Percentiles rank a stretch among this genome's conserved stretches.
Conservation (phyloP, 1,140 invertebrate species). For the Mycetomoellerius zeteki region DNA sequence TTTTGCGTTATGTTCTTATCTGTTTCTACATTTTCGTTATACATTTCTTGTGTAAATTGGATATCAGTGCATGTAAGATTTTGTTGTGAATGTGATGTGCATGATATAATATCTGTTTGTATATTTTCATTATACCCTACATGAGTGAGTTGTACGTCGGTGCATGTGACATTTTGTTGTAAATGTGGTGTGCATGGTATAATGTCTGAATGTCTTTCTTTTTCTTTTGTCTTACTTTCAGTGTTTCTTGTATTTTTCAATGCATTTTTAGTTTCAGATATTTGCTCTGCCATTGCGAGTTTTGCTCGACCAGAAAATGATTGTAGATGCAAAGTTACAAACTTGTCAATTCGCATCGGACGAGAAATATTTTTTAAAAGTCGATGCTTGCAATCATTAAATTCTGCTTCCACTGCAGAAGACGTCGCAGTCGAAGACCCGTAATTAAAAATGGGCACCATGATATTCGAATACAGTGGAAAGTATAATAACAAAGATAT, state of each 20-base stretch:
- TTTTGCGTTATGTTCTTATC: neutral
- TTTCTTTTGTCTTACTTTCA: neutral
- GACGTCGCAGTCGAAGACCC: neutral
- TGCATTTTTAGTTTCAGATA: neutral
- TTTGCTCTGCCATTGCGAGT: neutral
- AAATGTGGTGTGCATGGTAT: neutral
- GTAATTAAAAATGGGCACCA: constrained; percentile 2
- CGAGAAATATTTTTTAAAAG: constrained; percentile 24
- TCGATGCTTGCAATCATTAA: neutral
- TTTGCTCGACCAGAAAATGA: neutral
- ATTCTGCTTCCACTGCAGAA: constrained; percentile 9
- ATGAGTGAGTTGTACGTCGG: too few relatives aligned
- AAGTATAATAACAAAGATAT: neutral
- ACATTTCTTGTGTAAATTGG: neutral
- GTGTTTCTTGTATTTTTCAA: neutral
- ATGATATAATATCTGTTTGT: neutral
- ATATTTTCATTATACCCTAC: too few relatives aligned
- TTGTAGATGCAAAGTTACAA: neutral
- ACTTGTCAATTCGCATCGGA: constrained; percentile 4
- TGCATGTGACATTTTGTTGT: constrained; percentile 10
- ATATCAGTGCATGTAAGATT: neutral
- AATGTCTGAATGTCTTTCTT: neutral
- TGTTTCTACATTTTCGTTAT: neutral
- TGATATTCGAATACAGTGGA: neutral
- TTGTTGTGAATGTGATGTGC: neutral